Evolutionary conservation across 2,113 vertebrate genomes (phyloP).

Genomic region (Trochalopteron elliotii): DNA sequence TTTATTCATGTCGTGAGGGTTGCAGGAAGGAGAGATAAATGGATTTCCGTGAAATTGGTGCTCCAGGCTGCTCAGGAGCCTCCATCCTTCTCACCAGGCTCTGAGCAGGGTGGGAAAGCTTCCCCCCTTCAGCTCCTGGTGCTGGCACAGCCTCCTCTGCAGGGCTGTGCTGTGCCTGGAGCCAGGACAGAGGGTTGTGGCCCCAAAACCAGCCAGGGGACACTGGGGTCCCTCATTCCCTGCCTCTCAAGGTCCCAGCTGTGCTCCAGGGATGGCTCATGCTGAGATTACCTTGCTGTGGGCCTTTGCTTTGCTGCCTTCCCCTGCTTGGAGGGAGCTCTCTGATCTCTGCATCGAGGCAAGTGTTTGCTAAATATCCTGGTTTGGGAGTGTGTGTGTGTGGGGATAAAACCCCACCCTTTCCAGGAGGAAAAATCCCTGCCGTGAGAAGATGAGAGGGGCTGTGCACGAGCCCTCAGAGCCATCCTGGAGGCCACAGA

Average conservation of each 20-base stretch:
- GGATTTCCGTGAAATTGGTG: slow-evolving; percentile 52
- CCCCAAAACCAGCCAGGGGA: not conserved
- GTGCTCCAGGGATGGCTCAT: not conserved
- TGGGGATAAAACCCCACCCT: not conserved
- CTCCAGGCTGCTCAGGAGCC: slow-evolving; percentile 47
- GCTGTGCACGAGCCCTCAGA: not conserved
- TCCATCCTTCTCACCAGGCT: slow-evolving; percentile 25
- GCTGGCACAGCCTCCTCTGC: not conserved
- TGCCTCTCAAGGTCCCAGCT: accelerated
- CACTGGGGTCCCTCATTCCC: not conserved
- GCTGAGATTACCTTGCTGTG: not conserved
- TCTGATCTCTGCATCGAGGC: not conserved
- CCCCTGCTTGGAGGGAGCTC: not conserved
- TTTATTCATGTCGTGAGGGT: slow-evolving; percentile 65
- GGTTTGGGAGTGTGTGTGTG: not conserved
- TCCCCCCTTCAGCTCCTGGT: not conserved
- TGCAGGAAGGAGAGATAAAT: slow-evolving; percentile 67
- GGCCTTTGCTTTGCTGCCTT: not conserved
- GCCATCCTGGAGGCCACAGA: not conserved
- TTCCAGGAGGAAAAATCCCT: not conserved
- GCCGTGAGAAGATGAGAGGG: not conserved
- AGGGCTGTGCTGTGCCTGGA: not conserved
- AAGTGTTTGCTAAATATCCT: not conserved
- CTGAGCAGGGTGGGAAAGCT: not conserved
- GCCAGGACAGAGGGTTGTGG: not conserved